Base-by-base conservation (phyloP, 2,888 invertebrate species). In the Taphrorychus bicolor region DNA sequence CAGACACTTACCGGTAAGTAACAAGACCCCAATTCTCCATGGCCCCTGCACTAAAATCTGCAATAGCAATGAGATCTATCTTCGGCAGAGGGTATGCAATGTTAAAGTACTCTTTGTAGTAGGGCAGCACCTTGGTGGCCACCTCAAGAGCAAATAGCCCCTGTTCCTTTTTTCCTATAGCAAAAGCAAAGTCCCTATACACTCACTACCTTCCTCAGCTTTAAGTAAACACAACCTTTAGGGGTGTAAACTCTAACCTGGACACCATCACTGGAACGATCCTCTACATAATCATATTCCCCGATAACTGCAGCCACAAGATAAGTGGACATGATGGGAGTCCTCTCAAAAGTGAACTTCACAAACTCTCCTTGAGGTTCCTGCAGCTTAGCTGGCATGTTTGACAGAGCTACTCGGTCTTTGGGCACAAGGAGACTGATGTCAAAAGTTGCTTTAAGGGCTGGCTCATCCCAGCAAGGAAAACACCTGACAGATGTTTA, bases 21-120 rank as follows among this genome's bases (percentile, higher is more conserved):
- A 95, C 92, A 53, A 91, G 81, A 2, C 98, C 98, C 98, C 98
- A 98, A 82, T 98, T 98, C 83, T 98, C 97, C 97, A 98, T 98
- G 61, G 98, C 97, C 73, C 95, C 97, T 70, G 93, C 92, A 60
- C 94, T 91, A 80, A 98, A 97, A 81, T 98, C 98, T 2, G 97
- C 92, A 77, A 98, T 94, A 7, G 98, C 97, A 76, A 98, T 95
- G 63, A 98, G 86, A 83, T 98, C 98, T 82, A 97, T 93, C 82
- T 98, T 98, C 17, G 97, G 97, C 72, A 98, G 83, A 0, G 97
- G 97, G 84, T 97, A 98, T 0, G 95, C 92, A 76, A 98, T 93
- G 71, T 93, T 90, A 82, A 98, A 98, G 82, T 97, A 98, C 59
- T 94, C 90, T 76, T 95, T 94, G 83, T 97, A 98, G 79, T 93